These are phyloP conservation scores for Watersipora subatra DNA, from an alignment of 1,140 invertebrate genomes.

Conservation along the genomic window DNA sequence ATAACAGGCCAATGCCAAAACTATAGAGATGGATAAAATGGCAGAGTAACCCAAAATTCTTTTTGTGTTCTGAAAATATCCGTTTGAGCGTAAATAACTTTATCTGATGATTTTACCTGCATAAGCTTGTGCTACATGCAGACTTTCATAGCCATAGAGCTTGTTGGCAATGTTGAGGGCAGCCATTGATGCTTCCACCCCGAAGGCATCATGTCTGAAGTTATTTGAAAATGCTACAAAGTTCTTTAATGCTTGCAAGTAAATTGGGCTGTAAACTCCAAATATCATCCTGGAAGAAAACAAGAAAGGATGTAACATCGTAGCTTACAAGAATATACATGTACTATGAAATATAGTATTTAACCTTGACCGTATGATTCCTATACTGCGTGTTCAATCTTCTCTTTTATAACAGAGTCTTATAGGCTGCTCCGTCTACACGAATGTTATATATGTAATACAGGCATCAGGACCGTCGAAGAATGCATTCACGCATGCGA, in stretches of 20 bases:
- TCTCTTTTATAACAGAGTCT: not conserved
- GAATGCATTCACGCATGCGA: too few species aligned
- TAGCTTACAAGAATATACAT: not conserved
- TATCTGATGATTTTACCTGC: not conserved
- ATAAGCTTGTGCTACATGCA: not conserved
- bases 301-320: not conserved
- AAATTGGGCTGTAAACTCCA: conserved; percentile 29
- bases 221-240: conserved; percentile 29
- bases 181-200: conserved; percentile 25
- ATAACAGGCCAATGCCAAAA: too few species aligned
- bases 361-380: not conserved
- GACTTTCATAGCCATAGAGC: not conserved
- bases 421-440: not conserved
- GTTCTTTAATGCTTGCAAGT: conserved; percentile 27
- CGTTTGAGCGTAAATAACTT: too few species aligned
- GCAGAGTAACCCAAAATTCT: not conserved
- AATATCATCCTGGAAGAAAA: conserved; percentile 21
- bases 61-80: too few species aligned
- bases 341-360: too few species aligned
- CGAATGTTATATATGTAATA: not conserved
- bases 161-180: not conserved
- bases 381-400: not conserved
- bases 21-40: not conserved
- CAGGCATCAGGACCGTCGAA: not conserved
- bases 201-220: conserved; percentile 25